Evolutionary conservation across 1,140 invertebrate species (phyloP).

Genomic region (Diabrotica virgifera): DNA sequence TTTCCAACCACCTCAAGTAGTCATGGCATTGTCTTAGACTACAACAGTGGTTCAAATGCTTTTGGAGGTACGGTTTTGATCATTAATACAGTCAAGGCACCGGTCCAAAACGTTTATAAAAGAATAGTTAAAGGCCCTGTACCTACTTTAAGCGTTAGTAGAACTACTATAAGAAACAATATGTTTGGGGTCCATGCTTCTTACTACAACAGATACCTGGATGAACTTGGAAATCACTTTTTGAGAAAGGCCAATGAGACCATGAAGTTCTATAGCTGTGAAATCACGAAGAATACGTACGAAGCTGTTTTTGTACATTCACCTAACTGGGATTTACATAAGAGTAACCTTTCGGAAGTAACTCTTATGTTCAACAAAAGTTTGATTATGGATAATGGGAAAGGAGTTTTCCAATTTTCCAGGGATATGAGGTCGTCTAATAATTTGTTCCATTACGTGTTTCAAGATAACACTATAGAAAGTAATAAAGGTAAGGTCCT

Average conservation of each 20-base stretch:
- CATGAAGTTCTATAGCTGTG: constrained; percentile 73
- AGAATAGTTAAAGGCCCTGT: constrained; percentile 72
- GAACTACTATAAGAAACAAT: constrained; percentile 77
- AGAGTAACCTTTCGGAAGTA: constrained; percentile 80
- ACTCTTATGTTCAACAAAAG: constrained; percentile 82
- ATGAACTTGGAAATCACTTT: constrained; percentile 80
- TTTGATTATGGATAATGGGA: constrained; percentile 78
- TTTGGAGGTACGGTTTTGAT: constrained; percentile 80
- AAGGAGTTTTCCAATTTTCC: constrained; percentile 82
- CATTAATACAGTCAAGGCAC: constrained; percentile 70
- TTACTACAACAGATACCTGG: constrained; percentile 87
- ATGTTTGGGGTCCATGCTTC: constrained; percentile 75
- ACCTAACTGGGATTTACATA: constrained; percentile 78
- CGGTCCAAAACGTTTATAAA: constrained; percentile 66
- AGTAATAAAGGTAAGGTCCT: constrained; percentile 61
- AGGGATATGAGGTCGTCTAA: constrained; percentile 88
- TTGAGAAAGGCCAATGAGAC: constrained; percentile 85
- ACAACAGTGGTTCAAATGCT: constrained; percentile 74
- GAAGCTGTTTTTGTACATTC: constrained; percentile 81
- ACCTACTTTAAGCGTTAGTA: constrained; percentile 67
- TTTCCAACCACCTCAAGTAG: constrained; percentile 86
- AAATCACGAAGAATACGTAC: constrained; percentile 74
- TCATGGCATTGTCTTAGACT: constrained; percentile 77
- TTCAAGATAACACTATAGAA: constrained; percentile 85
- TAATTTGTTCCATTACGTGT: constrained; percentile 90